Evolutionary conservation across 2,113 vertebrate genomes (phyloP), one percentile per base, ranked within the genome.

Genomic region (Platichthys stellatus): DNA sequence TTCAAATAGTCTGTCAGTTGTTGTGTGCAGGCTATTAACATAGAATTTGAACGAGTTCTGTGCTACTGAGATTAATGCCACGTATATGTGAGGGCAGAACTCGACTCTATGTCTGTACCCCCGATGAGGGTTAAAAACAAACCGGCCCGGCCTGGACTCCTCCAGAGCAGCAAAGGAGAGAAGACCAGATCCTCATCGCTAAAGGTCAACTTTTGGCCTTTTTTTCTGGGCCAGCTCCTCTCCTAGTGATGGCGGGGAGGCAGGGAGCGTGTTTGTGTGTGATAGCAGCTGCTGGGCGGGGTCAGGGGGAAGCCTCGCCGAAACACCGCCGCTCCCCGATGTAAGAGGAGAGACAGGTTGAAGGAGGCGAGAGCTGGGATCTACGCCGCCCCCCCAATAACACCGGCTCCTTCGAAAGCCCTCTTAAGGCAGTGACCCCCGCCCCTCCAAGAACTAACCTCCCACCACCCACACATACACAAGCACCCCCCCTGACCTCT

Each of bases 161-260:
- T 77, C 23, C 20, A 38, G 23, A 59, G 45, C 65, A 35, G 57
- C 6, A 47, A 49, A 17, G 35, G 49, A 49, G 76, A 65, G 31
- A 11, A 57, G 57, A 61, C 61, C 51, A 54, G 69, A 72, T 88
- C 74, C 59, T 73, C 53, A 10, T 70, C 63, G 43, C 66, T 85
- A 80, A 87, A 89, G 78, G 88, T 88, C 71, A 87, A 49, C 66
- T 61, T 80, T 61, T 76, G 78, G 66, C 75, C 76, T 76, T 90
- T 72, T 91, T 75, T 35, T 18, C 61, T 64, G 68, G 65, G 67
- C 69, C 70, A 60, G 62, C 79, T 23, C 66, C 69, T 63, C 57
- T 61, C 11, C 78, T 73, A 69, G 63, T 68, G 66, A 72, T 69
- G 62, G 49, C 74, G 72, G 21, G 54, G 69, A 69, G 63, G 49